phyloP scores from a whole-genome alignment of 2,113 vertebrate species.

The Tyto alba region DNA sequence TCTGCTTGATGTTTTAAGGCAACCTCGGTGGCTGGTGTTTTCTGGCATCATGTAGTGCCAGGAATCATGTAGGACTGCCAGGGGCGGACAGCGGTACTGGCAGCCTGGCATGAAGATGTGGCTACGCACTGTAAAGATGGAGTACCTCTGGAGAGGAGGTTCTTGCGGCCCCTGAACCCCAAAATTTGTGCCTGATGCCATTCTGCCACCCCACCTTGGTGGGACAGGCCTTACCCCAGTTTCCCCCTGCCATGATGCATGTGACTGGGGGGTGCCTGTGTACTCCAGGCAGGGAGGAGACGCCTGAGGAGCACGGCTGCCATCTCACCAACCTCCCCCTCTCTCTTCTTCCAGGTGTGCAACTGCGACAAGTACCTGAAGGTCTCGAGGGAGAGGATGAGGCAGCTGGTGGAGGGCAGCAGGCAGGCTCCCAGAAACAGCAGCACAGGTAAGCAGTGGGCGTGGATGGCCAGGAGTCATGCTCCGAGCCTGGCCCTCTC shows the following conservation, averaged over 20 bases:
- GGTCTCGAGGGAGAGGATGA: conserved; percentile 74
- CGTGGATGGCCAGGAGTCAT: accelerated
- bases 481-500: accelerated
- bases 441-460: not conserved
- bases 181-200: not conserved
- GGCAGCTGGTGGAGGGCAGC: conserved; percentile 61
- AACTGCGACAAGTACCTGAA: conserved; percentile 81
- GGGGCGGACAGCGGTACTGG: not conserved
- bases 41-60: not conserved
- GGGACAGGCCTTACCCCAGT: not conserved
- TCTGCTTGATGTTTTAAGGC: not conserved
- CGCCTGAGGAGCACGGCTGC: accelerated
- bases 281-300: not conserved
- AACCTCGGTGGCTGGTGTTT: not conserved
- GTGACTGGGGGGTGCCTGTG: not conserved
- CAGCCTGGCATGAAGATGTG: not conserved
- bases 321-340: not conserved
- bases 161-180: not conserved
- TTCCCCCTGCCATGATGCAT: not conserved
- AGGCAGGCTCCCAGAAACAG: not conserved
- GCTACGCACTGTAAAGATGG: not conserved
- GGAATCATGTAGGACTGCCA: not conserved
- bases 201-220: accelerated
- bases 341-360: conserved; percentile 70
- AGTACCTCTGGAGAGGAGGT: not conserved